These are phyloP conservation scores for Scartelaos histophorus DNA, from an alignment of 2,113 vertebrate species.

Conservation along the genomic window DNA sequence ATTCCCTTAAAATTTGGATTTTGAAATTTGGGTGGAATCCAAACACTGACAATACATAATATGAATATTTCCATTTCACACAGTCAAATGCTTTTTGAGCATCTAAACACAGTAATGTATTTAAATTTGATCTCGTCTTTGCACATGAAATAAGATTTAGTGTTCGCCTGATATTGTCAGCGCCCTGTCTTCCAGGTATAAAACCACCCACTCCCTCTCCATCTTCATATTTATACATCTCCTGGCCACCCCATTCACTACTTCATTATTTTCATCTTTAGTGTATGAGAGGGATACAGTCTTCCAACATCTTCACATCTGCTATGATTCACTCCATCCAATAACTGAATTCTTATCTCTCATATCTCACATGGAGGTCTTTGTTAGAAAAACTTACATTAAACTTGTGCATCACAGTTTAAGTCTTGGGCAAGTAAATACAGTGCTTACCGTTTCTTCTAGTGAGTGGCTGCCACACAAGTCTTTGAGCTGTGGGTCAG, in stretches of 20 bases:
- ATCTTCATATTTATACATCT: background rate
- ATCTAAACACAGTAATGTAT: too few relatives aligned
- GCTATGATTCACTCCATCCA: background rate
- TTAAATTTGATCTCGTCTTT: too few relatives aligned
- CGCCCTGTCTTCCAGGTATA: too few relatives aligned
- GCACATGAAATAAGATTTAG: too few relatives aligned
- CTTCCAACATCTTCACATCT: background rate
- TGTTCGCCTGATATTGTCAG: too few relatives aligned
- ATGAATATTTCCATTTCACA: too few relatives aligned
- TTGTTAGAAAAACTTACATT: background rate
- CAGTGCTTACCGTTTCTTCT: constrained; percentile 59
- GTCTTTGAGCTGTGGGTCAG: constrained; percentile 79
- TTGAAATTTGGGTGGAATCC: too few relatives aligned
- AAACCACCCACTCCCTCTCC: background rate
- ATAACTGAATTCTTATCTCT: background rate
- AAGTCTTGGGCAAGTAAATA: background rate
- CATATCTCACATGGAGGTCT: background rate
- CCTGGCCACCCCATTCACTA: too few relatives aligned
- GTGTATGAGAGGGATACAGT: background rate
- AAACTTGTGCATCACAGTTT: background rate
- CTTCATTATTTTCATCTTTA: background rate
- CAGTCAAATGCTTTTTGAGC: too few relatives aligned
- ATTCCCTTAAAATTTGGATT: too few relatives aligned
- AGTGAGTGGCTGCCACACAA: constrained; percentile 57
- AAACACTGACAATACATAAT: too few relatives aligned